These are phyloP conservation scores for Pyrrhosoma nymphula DNA, from an alignment of 2,888 invertebrate species.

Conservation along the genomic window DNA sequence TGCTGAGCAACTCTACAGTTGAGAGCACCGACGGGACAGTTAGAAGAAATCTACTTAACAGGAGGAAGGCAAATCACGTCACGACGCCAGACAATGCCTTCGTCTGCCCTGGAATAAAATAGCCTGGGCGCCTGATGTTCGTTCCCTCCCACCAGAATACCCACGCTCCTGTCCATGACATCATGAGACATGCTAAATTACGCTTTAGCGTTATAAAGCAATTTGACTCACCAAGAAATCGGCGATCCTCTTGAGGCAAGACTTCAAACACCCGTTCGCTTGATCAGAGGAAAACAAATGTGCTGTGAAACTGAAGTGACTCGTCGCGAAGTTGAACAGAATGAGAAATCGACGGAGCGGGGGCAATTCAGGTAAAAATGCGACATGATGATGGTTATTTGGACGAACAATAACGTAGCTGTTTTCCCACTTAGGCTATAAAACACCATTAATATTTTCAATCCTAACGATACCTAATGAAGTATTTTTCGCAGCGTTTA, in stretches of 20 bases:
- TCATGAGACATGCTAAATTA: background rate
- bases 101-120: background rate
- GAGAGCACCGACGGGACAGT: too few species aligned
- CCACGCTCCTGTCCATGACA: background rate
- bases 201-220: background rate
- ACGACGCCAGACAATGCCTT: background rate
- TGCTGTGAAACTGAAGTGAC: background rate
- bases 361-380: too few species aligned
- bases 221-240: background rate
- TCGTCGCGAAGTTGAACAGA: background rate
- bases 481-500: too few species aligned
- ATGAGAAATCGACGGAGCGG: background rate
- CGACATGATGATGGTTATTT: too few species aligned
- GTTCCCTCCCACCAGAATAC: background rate
- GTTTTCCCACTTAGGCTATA: too few species aligned
- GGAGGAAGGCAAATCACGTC: background rate
- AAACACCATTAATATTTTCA: too few species aligned
- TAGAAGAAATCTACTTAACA: background rate
- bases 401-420: too few species aligned
- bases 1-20: too few species aligned
- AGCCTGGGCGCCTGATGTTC: background rate
- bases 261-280: background rate
- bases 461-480: too few species aligned
- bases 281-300: background rate
- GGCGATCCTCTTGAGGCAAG: background rate